Evolutionary conservation across 2,113 vertebrate species (phyloP).

Genomic region (Petaurus breviceps): DNA sequence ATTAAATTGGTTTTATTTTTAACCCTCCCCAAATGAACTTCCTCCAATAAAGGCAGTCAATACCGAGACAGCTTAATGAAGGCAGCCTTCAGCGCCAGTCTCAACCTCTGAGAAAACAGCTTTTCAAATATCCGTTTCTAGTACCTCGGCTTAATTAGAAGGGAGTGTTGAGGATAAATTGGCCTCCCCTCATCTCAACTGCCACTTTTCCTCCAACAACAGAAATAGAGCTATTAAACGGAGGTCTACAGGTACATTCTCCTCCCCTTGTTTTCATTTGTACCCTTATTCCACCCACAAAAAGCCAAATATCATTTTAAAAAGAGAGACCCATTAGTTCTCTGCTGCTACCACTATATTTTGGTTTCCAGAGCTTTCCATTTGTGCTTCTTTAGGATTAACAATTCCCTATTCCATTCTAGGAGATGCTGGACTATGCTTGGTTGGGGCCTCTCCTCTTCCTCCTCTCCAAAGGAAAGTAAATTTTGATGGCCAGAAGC

Average conservation of each 20-base stretch:
- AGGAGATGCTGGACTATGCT: neutral
- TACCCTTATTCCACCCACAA: neutral
- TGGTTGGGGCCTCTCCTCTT: no score
- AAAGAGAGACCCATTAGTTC: neutral
- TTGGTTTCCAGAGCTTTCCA: neutral
- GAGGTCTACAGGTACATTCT: neutral
- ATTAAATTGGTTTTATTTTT: conserved; percentile 1
- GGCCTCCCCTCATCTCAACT: neutral
- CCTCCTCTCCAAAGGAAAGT: no score
- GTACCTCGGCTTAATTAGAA: neutral
- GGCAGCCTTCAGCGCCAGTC: neutral
- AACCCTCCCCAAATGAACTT: neutral
- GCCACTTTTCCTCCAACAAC: neutral
- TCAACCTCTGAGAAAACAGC: neutral
- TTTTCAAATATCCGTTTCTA: neutral
- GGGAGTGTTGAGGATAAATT: neutral
- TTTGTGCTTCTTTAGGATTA: neutral
- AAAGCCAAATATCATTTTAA: neutral
- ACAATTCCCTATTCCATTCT: neutral
- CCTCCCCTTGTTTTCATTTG: neutral
- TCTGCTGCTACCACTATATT: neutral
- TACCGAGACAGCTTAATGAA: neutral
- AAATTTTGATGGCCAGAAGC: no score
- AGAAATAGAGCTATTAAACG: neutral
- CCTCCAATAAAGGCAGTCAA: neutral